These are phyloP conservation scores for Brachypalpus laphriformis DNA, from an alignment of 2,888 invertebrate genomes.

Conservation along the genomic window DNA sequence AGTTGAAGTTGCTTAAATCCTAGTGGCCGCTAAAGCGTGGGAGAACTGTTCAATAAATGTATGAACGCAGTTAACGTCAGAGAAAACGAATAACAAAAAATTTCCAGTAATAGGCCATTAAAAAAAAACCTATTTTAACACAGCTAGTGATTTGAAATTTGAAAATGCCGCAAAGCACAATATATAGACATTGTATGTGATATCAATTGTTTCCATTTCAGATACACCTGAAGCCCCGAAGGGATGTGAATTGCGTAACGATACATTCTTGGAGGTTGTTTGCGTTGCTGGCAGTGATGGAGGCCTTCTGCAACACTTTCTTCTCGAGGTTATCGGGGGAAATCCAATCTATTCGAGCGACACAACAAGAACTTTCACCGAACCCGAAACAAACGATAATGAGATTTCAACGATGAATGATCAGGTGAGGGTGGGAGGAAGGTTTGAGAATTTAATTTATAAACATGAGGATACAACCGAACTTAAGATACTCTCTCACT, in stretches of 20 bases:
- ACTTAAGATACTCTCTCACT: slow-evolving; percentile 52
- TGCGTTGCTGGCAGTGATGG: slow-evolving; percentile 92
- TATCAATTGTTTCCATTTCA: slow-evolving; percentile 81
- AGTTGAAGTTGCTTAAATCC: too few species aligned
- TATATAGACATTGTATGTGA: slow-evolving; percentile 41
- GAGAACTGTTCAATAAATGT: not conserved
- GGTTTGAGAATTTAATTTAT: slow-evolving; percentile 73
- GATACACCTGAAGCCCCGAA: slow-evolving; percentile 90
- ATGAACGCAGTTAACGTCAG: not conserved
- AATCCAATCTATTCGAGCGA: slow-evolving; percentile 84
- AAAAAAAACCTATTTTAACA: slow-evolving; percentile 8
- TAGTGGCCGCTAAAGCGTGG: too few species aligned
- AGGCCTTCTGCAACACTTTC: slow-evolving; percentile 91
- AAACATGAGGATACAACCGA: slow-evolving; percentile 68
- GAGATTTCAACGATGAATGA: slow-evolving; percentile 87
- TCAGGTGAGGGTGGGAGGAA: slow-evolving; percentile 83
- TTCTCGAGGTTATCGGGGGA: slow-evolving; percentile 89
- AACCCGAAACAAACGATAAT: slow-evolving; percentile 83
- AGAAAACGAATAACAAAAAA: not conserved
- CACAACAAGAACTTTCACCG: slow-evolving; percentile 81
- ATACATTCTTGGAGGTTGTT: slow-evolving; percentile 87
- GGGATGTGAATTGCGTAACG: slow-evolving; percentile 89
- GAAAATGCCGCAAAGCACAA: slow-evolving; percentile 18
- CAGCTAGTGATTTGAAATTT: slow-evolving; percentile 42
- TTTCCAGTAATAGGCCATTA: not conserved